A percentile compares a stretch with the other conserved stretches of the same genome.
Evolutionary conservation across 2,888 invertebrate genomes (phyloP).

Genomic region (Alloscopus bannaensis): DNA sequence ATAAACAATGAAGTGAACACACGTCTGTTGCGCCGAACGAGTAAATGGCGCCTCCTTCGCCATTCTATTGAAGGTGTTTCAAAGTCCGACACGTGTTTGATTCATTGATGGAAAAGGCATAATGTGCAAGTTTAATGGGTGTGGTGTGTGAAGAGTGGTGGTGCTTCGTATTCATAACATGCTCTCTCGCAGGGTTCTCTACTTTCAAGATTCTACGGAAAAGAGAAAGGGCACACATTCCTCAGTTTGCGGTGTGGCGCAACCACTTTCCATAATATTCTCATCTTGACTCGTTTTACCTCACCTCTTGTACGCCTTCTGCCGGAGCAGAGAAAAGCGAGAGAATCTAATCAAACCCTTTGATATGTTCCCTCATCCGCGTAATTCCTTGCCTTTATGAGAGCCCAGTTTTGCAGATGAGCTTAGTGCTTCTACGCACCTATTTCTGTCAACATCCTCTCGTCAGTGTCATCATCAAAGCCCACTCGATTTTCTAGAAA

Average conservation of each 20-base stretch:
- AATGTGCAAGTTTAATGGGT: slow-evolving; percentile 1
- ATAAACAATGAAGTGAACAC: no score
- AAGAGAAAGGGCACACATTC: not conserved
- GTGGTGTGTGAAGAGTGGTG: slow-evolving; percentile 26
- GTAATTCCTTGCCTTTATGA: slow-evolving; percentile 36
- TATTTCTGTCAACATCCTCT: not conserved
- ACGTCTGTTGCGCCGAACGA: no score
- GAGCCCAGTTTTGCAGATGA: slow-evolving; percentile 25
- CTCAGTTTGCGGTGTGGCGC: slow-evolving; percentile 25
- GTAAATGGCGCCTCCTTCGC: no score
- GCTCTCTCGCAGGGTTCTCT: slow-evolving; percentile 33
- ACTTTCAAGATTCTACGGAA: slow-evolving; percentile 27
- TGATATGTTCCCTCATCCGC: slow-evolving; percentile 37
- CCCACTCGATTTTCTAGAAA: slow-evolving; percentile 15
- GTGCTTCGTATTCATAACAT: slow-evolving; percentile 52
- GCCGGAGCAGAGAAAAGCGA: no score
- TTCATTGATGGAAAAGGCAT: no score
- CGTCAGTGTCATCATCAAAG: slow-evolving; percentile 42
- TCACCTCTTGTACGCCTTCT: no score
- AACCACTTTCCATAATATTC: slow-evolving; percentile 33
- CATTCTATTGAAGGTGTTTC: no score
- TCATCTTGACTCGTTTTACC: slow-evolving; percentile 25
- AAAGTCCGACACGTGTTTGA: no score
- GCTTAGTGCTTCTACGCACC: slow-evolving; percentile 21
- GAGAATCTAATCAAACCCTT: slow-evolving; percentile 47